A percentile compares a stretch with the other conserved stretches of the same genome.
phyloP scores from a whole-genome alignment of 2,888 invertebrate genomes.

The Villa cingulata region DNA sequence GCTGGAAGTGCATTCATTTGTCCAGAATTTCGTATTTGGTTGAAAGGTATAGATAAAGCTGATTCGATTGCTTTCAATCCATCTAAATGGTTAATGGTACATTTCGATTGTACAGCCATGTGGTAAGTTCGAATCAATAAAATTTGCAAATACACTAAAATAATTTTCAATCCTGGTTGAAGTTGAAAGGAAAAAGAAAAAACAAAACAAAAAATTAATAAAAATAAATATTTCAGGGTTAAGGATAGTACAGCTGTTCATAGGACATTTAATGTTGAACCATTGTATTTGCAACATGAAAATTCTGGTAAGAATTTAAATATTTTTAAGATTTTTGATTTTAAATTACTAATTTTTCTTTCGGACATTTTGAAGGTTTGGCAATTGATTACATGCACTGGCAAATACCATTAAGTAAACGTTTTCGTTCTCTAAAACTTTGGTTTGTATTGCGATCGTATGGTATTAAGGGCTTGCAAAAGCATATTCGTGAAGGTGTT shows the following conservation, averaged over 20 bases:
- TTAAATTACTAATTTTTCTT: neutral
- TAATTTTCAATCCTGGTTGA: too few relatives aligned
- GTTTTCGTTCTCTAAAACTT: constrained; percentile 83
- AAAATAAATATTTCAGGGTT: constrained; percentile 55
- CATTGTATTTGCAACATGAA: constrained; percentile 92
- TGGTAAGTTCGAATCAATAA: constrained; percentile 77
- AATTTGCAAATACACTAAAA: too few relatives aligned
- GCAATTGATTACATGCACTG: constrained; percentile 97
- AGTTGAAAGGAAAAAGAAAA: too few relatives aligned
- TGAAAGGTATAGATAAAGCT: constrained; percentile 80
- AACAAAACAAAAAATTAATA: too few relatives aligned
- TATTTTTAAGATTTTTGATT: neutral
- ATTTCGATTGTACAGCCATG: constrained; percentile 98
- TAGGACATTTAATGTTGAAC: constrained; percentile 94
- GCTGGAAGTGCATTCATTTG: constrained; percentile 94
- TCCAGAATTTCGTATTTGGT: constrained; percentile 84
- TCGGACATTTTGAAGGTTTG: too few relatives aligned
- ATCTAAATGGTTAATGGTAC: constrained; percentile 97
- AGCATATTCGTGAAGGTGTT: constrained; percentile 85
- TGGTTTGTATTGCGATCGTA: constrained; percentile 96
- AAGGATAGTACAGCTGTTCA: constrained; percentile 85
- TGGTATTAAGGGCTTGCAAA: constrained; percentile 80
- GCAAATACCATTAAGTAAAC: constrained; percentile 90
- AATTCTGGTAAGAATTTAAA: constrained; percentile 61
- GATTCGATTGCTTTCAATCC: constrained; percentile 97